Conservation (phyloP, 2,888 invertebrate genomes). For the Colletes collaris region DNA sequence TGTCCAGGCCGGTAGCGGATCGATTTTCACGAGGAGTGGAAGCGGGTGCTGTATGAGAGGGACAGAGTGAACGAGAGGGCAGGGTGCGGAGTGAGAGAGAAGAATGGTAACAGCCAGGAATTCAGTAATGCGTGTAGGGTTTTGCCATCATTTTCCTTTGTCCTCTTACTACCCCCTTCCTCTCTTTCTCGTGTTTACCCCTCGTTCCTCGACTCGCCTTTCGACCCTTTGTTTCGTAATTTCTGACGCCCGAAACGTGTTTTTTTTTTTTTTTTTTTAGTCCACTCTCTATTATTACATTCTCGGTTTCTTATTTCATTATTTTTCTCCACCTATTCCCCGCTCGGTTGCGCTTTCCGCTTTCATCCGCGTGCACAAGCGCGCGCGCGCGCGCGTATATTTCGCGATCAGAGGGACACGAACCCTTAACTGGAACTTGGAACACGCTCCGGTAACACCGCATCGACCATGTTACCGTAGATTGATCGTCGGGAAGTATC, state of each 20-base stretch:
- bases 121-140: conserved; percentile 5
- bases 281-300: background rate
- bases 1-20: conserved; percentile 67
- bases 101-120: conserved; percentile 27
- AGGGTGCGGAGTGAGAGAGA: conserved; percentile 25
- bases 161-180: background rate
- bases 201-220: background rate
- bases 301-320: background rate
- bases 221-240: too few relatives aligned
- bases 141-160: conserved; percentile 1
- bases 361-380: conserved; percentile 11
- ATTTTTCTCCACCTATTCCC: background rate
- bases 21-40: conserved; percentile 64
- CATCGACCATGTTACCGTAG: conserved; percentile 18
- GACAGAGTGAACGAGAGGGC: conserved; percentile 36
- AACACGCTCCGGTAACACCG: conserved; percentile 6
- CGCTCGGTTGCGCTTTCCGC: background rate
- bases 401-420: conserved; percentile 7
- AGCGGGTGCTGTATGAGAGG: conserved; percentile 41
- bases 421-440: conserved; percentile 16
- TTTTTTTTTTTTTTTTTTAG: background rate
- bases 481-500: conserved; percentile 20
- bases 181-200: background rate
- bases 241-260: background rate
- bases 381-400: conserved; percentile 1